Percentiles rank a stretch among this genome's conserved stretches.
Conservation (phyloP, 2,888 invertebrate genomes). For the Chorisops tibialis region DNA sequence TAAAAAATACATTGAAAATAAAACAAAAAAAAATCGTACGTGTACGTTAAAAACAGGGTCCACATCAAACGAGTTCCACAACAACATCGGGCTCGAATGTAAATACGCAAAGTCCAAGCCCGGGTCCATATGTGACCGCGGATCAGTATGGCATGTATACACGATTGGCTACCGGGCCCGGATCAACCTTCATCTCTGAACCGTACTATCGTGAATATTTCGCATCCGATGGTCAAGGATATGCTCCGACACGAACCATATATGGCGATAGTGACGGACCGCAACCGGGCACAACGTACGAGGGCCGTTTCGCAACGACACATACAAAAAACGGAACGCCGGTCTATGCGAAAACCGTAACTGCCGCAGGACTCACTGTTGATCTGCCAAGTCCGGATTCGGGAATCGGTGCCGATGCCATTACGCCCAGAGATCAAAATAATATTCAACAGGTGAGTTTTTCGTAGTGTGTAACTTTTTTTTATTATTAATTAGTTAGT, state of each 20-base stretch:
- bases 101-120: slow-evolving; percentile 51
- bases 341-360: slow-evolving; percentile 55
- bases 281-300: slow-evolving; percentile 48
- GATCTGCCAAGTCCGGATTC: slow-evolving; percentile 94
- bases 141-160: slow-evolving; percentile 53
- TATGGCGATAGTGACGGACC: slow-evolving; percentile 49
- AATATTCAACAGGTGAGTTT: slow-evolving; percentile 81
- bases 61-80: slow-evolving; percentile 43
- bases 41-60: slow-evolving; percentile 40
- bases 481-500: background rate
- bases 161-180: slow-evolving; percentile 46
- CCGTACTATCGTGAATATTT: slow-evolving; percentile 77
- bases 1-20: background rate
- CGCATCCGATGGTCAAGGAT: slow-evolving; percentile 55
- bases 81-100: slow-evolving; percentile 42
- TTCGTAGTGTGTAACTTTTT: background rate
- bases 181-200: slow-evolving; percentile 63
- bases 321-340: slow-evolving; percentile 46
- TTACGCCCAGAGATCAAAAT: slow-evolving; percentile 86
- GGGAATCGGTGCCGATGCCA: slow-evolving; percentile 91
- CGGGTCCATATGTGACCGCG: slow-evolving; percentile 50
- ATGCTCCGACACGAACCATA: slow-evolving; percentile 47
- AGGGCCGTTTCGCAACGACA: slow-evolving; percentile 48
- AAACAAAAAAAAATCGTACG: background rate
- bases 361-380: slow-evolving; percentile 80